Percentiles rank a stretch among this genome's conserved stretches.
These are phyloP conservation scores for Panonychus citri DNA, from an alignment of 1,140 invertebrate genomes.

Conservation along the genomic window DNA sequence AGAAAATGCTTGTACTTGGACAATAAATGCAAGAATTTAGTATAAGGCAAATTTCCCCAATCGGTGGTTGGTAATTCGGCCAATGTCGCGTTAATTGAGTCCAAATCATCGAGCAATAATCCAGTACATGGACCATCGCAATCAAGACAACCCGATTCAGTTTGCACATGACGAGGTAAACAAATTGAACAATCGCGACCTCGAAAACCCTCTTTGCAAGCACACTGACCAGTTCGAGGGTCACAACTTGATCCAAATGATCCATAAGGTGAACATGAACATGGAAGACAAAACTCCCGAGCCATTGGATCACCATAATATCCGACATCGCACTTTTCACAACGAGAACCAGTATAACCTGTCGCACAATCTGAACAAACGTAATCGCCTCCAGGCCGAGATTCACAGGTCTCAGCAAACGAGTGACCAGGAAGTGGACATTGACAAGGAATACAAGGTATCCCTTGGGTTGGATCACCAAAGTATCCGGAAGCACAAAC, in stretches of 20 bases:
- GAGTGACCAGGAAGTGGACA: slow-evolving; percentile 28
- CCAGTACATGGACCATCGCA: slow-evolving; percentile 77
- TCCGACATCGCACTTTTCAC: slow-evolving; percentile 44
- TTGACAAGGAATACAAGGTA: slow-evolving; percentile 44
- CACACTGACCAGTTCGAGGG: slow-evolving; percentile 44
- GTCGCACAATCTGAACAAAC: slow-evolving; percentile 17
- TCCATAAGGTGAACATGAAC: slow-evolving; percentile 51
- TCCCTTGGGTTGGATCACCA: slow-evolving; percentile 67
- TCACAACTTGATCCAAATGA: slow-evolving; percentile 46
- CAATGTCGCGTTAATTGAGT: slow-evolving; percentile 18
- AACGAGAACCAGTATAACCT: slow-evolving; percentile 35
- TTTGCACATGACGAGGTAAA: slow-evolving; percentile 44
- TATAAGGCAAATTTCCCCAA: slow-evolving; percentile 47
- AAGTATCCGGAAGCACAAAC: slow-evolving; percentile 71
- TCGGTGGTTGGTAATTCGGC: slow-evolving; percentile 26
- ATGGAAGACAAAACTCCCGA: slow-evolving; percentile 45
- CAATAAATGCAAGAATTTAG: slow-evolving; percentile 16
- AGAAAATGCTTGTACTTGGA: slow-evolving; percentile 8
- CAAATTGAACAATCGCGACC: slow-evolving; percentile 64
- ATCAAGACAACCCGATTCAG: slow-evolving; percentile 45
- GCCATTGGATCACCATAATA: slow-evolving; percentile 45
- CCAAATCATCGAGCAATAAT: slow-evolving; percentile 46
- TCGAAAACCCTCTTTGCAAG: slow-evolving; percentile 51
- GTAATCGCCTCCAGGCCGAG: slow-evolving; percentile 2
- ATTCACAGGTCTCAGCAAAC: slow-evolving; percentile 28